Base-by-base conservation (phyloP, 2,888 invertebrate genomes). In the Mellilla xanthometata region DNA sequence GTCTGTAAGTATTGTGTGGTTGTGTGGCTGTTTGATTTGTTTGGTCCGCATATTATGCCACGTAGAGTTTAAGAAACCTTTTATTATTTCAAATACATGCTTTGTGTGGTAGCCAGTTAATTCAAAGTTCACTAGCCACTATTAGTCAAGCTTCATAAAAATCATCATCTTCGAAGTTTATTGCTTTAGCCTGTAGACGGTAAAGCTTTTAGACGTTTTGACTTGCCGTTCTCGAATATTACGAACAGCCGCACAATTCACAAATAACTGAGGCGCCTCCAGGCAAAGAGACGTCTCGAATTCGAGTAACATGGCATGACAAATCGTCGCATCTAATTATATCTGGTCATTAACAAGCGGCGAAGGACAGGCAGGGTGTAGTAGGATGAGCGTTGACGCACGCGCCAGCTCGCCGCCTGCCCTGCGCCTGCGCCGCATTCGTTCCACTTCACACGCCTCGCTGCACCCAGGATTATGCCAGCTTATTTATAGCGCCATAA, bases 401-500 rank as follows among this genome's bases (percentile, higher is more conserved):
- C 62, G 65, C 52, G 50, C 58, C 48, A 53, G 42, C 52, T 2
- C 15, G 24, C 4, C 62, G 56, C 45, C 44, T 13, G 36, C 32
- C 27, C 43, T 19, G 24, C 31, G 26, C 40, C 12, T 4, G 24
- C 31, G 26, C 40, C 15, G 19, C 28, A 69, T 68, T 56, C 68
- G 80, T 68, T 72, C 72, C 75, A 72, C 72, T 79, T 76, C 78
- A 76, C 75, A 79, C 75, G 72, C 64, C 60, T 58, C 56, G 39
- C 44, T 52, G 54, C 55, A 59, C 45, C 43, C 47, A 49, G 54
- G 54, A 57, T 64, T 64, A 68, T 68, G 63, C 58, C 62, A 67
- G 59, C 60, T 60, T 72, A 76, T 72, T 73, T 72, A 73, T 76
- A 75, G 60, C 46, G 54, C 56, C 39, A 49, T 59, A 61, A 68